Conservation (phyloP, 2,888 invertebrate species). For the Fissipunctia ypsillon region DNA sequence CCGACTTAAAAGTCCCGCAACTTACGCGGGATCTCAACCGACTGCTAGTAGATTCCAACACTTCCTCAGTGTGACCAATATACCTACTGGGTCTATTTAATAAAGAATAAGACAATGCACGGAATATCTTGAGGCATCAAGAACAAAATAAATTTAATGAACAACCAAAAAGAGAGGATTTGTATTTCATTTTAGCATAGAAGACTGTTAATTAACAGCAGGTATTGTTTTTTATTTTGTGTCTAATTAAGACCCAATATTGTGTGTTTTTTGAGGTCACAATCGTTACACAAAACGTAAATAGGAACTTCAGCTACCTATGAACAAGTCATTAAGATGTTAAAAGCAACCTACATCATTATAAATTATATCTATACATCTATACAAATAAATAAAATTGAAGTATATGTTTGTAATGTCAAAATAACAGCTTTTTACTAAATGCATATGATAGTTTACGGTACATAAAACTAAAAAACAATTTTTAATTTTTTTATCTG, state of each 20-base stretch:
- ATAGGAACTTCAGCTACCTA: too few species aligned
- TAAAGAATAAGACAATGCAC: background rate
- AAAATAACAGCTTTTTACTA: too few species aligned
- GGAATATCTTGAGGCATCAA: background rate
- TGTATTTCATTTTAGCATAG: constrained; percentile 15
- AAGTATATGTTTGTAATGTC: too few species aligned
- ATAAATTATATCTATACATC: too few species aligned
- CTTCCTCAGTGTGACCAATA: too few species aligned
- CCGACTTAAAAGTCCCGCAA: constrained; percentile 32
- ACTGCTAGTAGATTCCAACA: background rate
- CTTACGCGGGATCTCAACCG: constrained; percentile 5
- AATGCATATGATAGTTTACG: too few species aligned
- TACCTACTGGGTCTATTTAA: too few species aligned
- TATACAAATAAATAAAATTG: too few species aligned
- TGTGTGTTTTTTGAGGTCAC: constrained; percentile 5
- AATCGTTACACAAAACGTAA: background rate
- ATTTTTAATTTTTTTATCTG: too few species aligned
- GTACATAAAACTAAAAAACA: too few species aligned
- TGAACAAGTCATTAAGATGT: too few species aligned
- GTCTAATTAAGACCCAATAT: constrained; percentile 11
- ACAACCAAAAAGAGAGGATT: constrained; percentile 14
- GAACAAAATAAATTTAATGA: constrained; percentile 39
- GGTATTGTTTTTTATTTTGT: constrained; percentile 10
- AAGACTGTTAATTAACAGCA: constrained; percentile 28
- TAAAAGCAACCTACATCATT: too few species aligned